Percentiles rank a stretch among this genome's conserved stretches.
phyloP scores from a whole-genome alignment of 1,140 invertebrate genomes.

The Lethrus apterus region DNA sequence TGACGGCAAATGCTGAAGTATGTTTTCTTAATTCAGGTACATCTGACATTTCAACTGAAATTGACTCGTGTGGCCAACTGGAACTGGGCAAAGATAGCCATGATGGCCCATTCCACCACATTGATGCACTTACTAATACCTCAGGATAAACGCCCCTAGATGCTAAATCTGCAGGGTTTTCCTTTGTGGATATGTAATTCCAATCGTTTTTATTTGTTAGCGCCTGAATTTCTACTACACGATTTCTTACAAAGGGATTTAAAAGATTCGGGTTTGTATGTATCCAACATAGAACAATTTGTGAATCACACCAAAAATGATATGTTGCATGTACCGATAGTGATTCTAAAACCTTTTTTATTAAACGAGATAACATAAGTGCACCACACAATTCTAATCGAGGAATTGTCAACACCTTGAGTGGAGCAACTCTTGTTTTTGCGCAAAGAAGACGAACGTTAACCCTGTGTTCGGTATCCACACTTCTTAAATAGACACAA shows the following conservation, averaged over 20 bases:
- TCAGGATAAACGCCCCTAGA: slow-evolving; percentile 8
- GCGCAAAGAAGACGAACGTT: too few relatives aligned
- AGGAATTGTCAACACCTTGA: too few relatives aligned
- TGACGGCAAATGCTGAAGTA: too few relatives aligned
- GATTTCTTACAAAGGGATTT: slow-evolving; percentile 33
- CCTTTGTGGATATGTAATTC: slow-evolving; percentile 28
- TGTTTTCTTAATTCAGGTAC: too few relatives aligned
- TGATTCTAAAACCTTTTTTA: slow-evolving; percentile 6
- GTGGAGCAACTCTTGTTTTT: too few relatives aligned
- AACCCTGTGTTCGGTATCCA: too few relatives aligned
- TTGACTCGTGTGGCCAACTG: too few relatives aligned
- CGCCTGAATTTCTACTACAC: slow-evolving; percentile 28
- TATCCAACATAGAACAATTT: slow-evolving; percentile 30
- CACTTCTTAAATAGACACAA: too few relatives aligned
- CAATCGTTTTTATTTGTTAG: slow-evolving; percentile 22
- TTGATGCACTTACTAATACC: too few relatives aligned
- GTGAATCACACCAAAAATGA: slow-evolving; percentile 19
- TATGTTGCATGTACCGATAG: background rate
- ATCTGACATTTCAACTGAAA: too few relatives aligned
- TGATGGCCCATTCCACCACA: slow-evolving; percentile 2
- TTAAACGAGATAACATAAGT: slow-evolving; percentile 17
- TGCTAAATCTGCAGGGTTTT: slow-evolving; percentile 35
- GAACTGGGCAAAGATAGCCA: too few relatives aligned
- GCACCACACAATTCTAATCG: slow-evolving; percentile 26
- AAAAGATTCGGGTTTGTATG: slow-evolving; percentile 25